Percentiles rank a stretch among this genome's conserved stretches.
phyloP scores from a whole-genome alignment of 1,140 invertebrate species.

The Oedothorax gibbosus region DNA sequence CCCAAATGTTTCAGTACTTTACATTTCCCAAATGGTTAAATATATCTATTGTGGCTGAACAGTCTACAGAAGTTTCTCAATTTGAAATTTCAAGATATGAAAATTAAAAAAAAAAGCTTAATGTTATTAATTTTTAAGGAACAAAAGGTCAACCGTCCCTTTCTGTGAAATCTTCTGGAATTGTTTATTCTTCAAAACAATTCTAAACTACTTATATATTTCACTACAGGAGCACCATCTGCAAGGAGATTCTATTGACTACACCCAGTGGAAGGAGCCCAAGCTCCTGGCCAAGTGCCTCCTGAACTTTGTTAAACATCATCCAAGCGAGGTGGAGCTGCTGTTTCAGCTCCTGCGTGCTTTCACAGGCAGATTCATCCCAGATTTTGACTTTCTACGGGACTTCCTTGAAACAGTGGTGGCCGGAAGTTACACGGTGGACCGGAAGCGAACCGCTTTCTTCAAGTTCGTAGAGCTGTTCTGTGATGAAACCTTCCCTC shows the following conservation, averaged over 20 bases:
- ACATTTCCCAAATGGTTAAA: too few species aligned
- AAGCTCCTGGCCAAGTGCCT: constrained; percentile 88
- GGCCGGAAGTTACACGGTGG: constrained; percentile 89
- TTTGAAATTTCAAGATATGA: too few species aligned
- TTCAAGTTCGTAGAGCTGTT: constrained; percentile 95
- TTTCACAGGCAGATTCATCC: constrained; percentile 88
- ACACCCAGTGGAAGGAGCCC: constrained; percentile 90
- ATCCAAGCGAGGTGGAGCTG: constrained; percentile 90
- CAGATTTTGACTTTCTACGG: constrained; percentile 94
- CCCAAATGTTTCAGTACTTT: too few species aligned
- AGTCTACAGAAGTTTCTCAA: too few species aligned
- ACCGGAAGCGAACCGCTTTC: constrained; percentile 96
- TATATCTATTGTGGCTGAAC: too few species aligned
- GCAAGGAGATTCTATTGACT: constrained; percentile 81
- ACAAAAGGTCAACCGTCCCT: too few species aligned
- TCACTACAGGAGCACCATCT: constrained; percentile 73
- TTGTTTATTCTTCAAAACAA: too few species aligned
- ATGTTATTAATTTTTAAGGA: too few species aligned
- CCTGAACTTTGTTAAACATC: constrained; percentile 90
- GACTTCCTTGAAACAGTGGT: constrained; percentile 95
- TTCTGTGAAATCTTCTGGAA: too few species aligned
- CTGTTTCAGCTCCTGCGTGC: constrained; percentile 91
- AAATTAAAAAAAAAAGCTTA: too few species aligned
- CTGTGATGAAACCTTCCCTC: constrained; percentile 74
- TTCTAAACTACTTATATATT: too few species aligned